phyloP scores from a whole-genome alignment of 2,113 vertebrate species.

The Chlorodrepanis virens region DNA sequence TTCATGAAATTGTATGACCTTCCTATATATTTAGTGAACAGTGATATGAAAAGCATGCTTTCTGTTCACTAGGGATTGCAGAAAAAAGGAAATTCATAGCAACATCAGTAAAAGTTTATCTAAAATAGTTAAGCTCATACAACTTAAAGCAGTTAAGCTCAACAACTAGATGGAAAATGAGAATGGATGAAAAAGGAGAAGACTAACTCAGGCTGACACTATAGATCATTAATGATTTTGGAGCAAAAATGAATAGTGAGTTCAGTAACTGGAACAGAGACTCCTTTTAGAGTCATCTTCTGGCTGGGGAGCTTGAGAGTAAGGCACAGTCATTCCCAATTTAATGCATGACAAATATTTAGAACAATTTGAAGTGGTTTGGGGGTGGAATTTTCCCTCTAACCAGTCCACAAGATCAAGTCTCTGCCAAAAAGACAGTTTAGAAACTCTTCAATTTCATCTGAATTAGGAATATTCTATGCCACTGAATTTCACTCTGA shows the following conservation, averaged over 20 bases:
- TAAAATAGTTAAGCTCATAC: background rate
- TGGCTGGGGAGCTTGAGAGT: background rate
- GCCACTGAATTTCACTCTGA: background rate
- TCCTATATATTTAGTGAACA: background rate
- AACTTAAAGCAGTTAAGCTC: background rate
- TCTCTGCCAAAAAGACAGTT: background rate
- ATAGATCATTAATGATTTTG: background rate
- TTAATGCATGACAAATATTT: background rate
- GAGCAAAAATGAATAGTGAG: background rate
- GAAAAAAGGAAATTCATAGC: background rate
- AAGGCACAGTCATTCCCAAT: background rate
- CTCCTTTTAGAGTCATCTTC: background rate
- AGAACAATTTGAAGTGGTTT: background rate
- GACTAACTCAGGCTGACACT: background rate
- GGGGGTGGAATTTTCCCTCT: background rate
- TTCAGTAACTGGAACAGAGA: background rate
- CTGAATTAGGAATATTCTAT: background rate
- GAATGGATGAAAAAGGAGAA: background rate
- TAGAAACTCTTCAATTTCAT: background rate
- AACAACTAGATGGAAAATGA: background rate
- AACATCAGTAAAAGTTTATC: background rate
- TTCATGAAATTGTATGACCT: background rate
- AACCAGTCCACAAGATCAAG: background rate
- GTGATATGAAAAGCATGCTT: background rate
- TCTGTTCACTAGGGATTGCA: background rate